Evolutionary conservation across 2,113 vertebrate species (phyloP), one percentile per base, ranked within the genome.

Genomic region (Oophaga pumilio): DNA sequence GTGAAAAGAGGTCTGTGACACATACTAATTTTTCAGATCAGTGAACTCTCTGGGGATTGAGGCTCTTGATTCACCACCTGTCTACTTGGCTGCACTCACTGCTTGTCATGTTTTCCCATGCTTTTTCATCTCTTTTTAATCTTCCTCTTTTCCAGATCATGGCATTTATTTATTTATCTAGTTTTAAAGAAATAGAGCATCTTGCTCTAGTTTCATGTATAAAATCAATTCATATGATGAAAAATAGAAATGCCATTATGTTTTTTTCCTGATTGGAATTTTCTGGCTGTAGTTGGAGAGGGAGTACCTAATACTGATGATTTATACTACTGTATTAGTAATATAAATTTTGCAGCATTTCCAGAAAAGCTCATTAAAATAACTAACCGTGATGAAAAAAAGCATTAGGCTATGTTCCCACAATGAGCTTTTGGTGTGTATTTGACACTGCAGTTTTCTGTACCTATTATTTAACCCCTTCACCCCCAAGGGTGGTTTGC

Each of bases 21-120:
- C 74, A 78, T 86, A 86, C 85, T 79, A 86, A 86, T 86, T 86
- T 86, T 86, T 86, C 74, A 86, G 85, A 86, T 86, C 85, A 86
- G 26, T 86, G 85, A 86, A 60, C 85, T 86, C 85, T 68, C 74
- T 53, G 60, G 85, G 85, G 85, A 78, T 68, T 78, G 74, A 79
- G 43, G 76, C 76, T 86, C 60, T 86, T 68, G 85, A 86, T 86
- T 86, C 74, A 86, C 85, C 85, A 86, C 85, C 85, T 86, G 74
- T 86, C 74, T 86, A 60, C n/a, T 86, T 86, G 85, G 85, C 85
- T 86, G 76, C 60, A 68, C n/a, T 78, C n/a, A 43, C 57, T 86
- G 74, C 85, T 86, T 86, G 74, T 83, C 81, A 83, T 83, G 81
- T 52, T 69, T 83, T 53, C 22, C 62, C 43, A 83, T 68, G 62